Base-by-base conservation (phyloP, 2,888 invertebrate species). In the Chaitophorus viminalis region DNA sequence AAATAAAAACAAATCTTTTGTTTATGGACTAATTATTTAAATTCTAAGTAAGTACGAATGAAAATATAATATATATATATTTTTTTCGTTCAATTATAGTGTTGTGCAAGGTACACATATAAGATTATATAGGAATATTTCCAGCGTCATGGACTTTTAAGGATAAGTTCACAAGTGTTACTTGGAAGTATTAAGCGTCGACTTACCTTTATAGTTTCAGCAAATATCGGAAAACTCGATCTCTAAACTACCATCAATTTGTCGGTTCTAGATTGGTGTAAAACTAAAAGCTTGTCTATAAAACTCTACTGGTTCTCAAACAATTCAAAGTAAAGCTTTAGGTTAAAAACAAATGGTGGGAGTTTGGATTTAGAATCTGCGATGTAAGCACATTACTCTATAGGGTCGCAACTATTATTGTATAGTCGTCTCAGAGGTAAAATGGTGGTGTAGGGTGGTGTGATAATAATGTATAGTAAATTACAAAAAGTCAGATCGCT, bases 271-370 rank as follows among this genome's bases (percentile, higher is more conserved):
- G 65, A 84, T 75, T 39, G 83, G 83, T 25, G 75, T 75, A 76
- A 75, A 84, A 84, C 75, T 84, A 75, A 84, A 84, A 84, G 83
- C 83, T 84, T 76, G 83, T 84, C 65, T 25, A 76, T 76, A 84
- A 84, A 84, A 84, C 60, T 84, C 83, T 84, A 84, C 83, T 25
- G 75, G 83, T 76, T 84, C 60, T 84, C 83, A 46, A 65, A 84
- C 83, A 65, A 65, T 76, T 75, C 75, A 65, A 84, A 75, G 75
- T 76, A 84, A 75, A 84, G 83, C 83, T 83, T 83, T 84, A 76
- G 83, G 75, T 65, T 60, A 84, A 75, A 81, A 84, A 84, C 46
- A 84, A 84, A 84, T 46, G 83, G 75, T 65, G 46, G 65, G 83
- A 65, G 75, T 84, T 74, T 25, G 75, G 83, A 84, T 84, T 84